phyloP scores from a whole-genome alignment of 2,113 vertebrate genomes.

The Acanthochromis polyacanthus region DNA sequence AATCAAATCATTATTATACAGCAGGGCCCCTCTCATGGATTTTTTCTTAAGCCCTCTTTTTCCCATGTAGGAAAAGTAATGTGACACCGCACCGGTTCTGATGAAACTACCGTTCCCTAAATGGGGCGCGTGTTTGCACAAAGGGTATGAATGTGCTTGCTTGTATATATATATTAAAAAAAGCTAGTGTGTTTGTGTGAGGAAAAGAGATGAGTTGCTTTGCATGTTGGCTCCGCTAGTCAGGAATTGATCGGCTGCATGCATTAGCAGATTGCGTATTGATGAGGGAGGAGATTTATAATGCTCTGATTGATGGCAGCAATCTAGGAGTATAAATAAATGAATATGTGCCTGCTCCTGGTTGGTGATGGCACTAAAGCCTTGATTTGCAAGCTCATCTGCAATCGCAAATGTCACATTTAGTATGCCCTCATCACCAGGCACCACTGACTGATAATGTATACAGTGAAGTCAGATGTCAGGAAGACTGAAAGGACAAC shows the following conservation, averaged over 20 bases:
- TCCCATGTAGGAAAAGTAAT: constrained; percentile 41
- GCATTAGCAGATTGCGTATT: constrained; percentile 89
- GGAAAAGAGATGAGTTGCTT: constrained; percentile 64
- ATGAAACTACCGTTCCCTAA: constrained; percentile 59
- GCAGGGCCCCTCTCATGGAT: constrained; percentile 19
- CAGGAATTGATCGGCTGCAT: constrained; percentile 82
- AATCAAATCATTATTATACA: constrained; percentile 56
- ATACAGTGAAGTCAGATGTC: constrained; percentile 52
- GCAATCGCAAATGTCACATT: constrained; percentile 78
- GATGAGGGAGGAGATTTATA: constrained; percentile 86
- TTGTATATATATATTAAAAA: constrained; percentile 29
- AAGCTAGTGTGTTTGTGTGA: constrained; percentile 3
- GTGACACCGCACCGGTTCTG: constrained; percentile 42
- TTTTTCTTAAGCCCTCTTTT: constrained; percentile 13
- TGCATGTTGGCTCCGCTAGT: constrained; percentile 69
- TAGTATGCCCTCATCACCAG: constrained; percentile 61
- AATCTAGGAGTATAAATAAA: constrained; percentile 84
- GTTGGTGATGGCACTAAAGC: constrained; percentile 74
- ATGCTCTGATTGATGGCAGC: constrained; percentile 77
- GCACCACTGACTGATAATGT: constrained; percentile 48
- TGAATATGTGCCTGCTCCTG: constrained; percentile 70
- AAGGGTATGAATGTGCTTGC: constrained; percentile 47
- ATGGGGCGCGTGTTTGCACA: constrained; percentile 50
- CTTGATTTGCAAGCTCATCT: constrained; percentile 82
- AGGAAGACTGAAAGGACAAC: constrained; percentile 40